Conservation (phyloP, 2,113 vertebrate species). For the Ochotona curzoniae region DNA sequence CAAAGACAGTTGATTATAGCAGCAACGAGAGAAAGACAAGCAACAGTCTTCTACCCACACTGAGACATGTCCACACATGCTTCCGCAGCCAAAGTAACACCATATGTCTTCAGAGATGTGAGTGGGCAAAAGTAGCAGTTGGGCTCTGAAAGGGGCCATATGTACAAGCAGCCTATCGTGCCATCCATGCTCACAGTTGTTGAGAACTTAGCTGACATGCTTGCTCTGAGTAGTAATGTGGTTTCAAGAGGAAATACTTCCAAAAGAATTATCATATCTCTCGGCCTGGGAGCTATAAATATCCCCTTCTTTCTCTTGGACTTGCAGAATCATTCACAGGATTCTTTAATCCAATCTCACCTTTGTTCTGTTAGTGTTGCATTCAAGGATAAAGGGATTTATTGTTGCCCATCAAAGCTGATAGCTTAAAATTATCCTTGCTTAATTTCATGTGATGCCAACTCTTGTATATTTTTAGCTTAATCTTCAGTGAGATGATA, state of each 20-base stretch:
- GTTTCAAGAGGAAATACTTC: not conserved
- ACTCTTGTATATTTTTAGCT: not conserved
- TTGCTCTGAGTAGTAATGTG: not conserved
- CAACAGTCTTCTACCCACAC: slow-evolving; percentile 31
- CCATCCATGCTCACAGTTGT: slow-evolving; percentile 3
- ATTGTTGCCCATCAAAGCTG: not conserved
- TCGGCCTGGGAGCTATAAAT: not conserved
- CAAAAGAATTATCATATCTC: not conserved
- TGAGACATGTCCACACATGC: slow-evolving; percentile 41
- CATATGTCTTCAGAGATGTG: slow-evolving; percentile 72
- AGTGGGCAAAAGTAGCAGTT: slow-evolving; percentile 69
- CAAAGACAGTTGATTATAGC: slow-evolving; percentile 22
- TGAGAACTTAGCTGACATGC: slow-evolving; percentile 22
- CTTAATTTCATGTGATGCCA: not conserved
- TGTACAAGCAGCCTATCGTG: slow-evolving; percentile 51
- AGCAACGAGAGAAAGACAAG: slow-evolving; percentile 54
- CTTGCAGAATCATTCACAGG: not conserved
- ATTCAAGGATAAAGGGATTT: not conserved
- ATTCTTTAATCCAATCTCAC: not conserved
- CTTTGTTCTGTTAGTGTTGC: not conserved
- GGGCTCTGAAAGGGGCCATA: slow-evolving; percentile 48
- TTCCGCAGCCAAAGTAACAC: slow-evolving; percentile 46
- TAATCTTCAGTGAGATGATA: not conserved
- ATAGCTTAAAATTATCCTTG: not conserved
- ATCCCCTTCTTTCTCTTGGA: not conserved